Evolutionary conservation across 2,797 vertebrate species (phyloP).

Genomic region (Varecia variegata): DNA sequence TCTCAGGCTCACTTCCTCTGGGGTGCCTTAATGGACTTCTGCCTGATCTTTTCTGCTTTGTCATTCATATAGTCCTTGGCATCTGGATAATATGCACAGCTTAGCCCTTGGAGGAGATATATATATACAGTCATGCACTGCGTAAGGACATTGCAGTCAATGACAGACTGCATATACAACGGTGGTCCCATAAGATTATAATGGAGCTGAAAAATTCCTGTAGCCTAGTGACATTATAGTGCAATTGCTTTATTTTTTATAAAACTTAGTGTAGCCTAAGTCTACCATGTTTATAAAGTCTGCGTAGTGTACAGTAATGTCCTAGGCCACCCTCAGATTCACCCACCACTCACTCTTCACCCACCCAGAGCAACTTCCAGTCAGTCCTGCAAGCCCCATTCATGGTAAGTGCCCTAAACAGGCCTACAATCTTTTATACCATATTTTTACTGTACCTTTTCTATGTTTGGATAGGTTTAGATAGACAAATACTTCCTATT

Average conservation of each 20-base stretch:
- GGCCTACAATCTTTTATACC: background rate
- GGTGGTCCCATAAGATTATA: background rate
- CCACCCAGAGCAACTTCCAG: background rate
- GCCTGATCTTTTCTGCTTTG: background rate
- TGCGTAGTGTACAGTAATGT: background rate
- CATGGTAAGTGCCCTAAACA: background rate
- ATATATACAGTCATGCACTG: no score
- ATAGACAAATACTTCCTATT: background rate
- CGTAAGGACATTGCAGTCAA: background rate
- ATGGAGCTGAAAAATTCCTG: background rate
- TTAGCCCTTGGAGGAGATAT: background rate
- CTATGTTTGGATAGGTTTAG: background rate
- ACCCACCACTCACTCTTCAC: no score
- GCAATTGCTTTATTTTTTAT: background rate
- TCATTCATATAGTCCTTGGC: background rate
- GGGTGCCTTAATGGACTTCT: background rate
- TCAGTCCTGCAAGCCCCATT: background rate
- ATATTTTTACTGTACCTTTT: background rate
- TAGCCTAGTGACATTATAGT: background rate
- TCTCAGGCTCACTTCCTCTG: background rate
- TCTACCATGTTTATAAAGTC: background rate
- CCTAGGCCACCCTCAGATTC: background rate
- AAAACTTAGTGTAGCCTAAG: background rate
- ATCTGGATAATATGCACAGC: background rate
- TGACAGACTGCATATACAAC: background rate